Conservation (phyloP, 2,797 vertebrate genomes). For the Phrynocephalus forsythii region DNA sequence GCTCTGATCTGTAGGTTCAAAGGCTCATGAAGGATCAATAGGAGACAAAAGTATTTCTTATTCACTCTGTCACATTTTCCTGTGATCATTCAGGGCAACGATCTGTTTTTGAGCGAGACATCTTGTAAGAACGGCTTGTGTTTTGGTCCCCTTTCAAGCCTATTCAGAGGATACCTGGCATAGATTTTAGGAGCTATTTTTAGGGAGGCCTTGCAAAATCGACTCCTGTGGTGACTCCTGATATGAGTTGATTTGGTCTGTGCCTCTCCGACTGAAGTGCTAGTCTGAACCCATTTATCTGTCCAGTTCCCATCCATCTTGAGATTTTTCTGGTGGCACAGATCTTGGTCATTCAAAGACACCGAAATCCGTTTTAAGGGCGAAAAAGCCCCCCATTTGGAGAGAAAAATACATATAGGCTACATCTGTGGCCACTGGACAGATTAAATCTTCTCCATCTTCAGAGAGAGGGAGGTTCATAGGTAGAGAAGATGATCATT, state of each 20-base stretch:
- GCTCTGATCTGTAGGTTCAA: background rate
- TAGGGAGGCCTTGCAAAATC: background rate
- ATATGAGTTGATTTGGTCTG: background rate
- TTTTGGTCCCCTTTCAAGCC: background rate
- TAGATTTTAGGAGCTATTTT: background rate
- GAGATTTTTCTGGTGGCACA: background rate
- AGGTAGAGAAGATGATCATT: background rate
- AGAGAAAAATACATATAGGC: background rate
- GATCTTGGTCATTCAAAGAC: background rate
- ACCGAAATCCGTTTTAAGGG: background rate
- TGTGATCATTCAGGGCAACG: background rate
- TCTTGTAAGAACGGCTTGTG: background rate
- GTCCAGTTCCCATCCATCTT: background rate
- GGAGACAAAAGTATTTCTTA: background rate
- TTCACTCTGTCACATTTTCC: background rate
- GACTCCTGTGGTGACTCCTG: background rate
- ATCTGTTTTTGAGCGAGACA: background rate
- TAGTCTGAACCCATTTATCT: background rate
- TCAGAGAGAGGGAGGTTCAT: background rate
- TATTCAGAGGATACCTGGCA: background rate
- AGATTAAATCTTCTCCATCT: background rate
- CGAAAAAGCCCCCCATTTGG: background rate
- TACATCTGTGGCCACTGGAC: background rate
- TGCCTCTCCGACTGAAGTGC: background rate
- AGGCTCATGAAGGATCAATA: background rate